Evolutionary conservation across 2,113 vertebrate genomes (phyloP), one percentile per base, ranked within the genome.

Genomic region (Campylomormyrus numenius): DNA sequence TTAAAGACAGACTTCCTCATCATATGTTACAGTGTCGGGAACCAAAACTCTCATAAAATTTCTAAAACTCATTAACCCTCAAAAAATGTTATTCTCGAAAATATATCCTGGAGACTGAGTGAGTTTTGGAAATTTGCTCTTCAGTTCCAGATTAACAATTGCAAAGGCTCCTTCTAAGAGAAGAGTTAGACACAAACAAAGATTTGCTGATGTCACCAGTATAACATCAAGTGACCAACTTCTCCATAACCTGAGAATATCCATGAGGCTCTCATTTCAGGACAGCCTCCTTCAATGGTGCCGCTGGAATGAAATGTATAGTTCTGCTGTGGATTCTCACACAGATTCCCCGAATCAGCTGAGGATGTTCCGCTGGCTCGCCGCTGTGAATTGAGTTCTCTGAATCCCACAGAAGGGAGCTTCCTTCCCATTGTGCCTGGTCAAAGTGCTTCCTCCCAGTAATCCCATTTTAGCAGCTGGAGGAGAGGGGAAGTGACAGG

Each of bases 361-460:
- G 70, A 66, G 70, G 66, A 80, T 89, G 66, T 24, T 80, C 74
- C 74, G 35, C 74, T 42, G 35, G 74, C n/a, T 50, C 19, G 46
- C 10, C 5, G 53, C 35, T 58, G 13, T 21, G 50, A 45, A 66
- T 66, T 39, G 6, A 62, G 89, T 56, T 46, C 89, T 85, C 52
- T 31, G 83, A 70, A 86, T 62, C 42, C 80, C 52, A 66, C 39
- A 66, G 45, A 90, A 85, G 56, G 58, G 31, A 84, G 89, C 9
- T 45, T 42, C 49, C 9, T 27, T 21, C 19, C 50, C 89, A 85
- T 89, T 84, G 89, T 84, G 50, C 42, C 39, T 45, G 35, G 24
- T 84, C 89, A 89, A 85, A 89, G 50, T 50, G 35, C 89, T 89
- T 90, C 89, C 89, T 49, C 42, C 85, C 50, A 45, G 24, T 90